These are phyloP conservation scores for Megalopta genalis DNA, from an alignment of 1,140 invertebrate genomes.

Conservation along the genomic window DNA sequence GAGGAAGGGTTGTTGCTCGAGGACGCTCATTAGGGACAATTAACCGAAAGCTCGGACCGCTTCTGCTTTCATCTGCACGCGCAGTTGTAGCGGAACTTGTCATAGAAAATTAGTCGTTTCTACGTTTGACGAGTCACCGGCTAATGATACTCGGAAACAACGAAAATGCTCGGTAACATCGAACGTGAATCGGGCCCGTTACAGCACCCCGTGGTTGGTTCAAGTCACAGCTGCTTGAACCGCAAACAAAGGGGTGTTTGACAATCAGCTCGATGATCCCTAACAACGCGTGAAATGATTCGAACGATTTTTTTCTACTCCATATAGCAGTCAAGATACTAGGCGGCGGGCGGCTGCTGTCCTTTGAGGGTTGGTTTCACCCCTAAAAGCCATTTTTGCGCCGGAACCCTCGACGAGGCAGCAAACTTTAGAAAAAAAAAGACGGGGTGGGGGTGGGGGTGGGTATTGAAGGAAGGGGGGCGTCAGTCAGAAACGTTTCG, in stretches of 20 bases:
- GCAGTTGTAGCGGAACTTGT: too few relatives aligned
- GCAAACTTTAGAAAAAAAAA: background rate
- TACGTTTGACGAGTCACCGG: too few relatives aligned
- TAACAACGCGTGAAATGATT: background rate
- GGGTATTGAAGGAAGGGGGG: background rate
- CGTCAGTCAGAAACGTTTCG: background rate
- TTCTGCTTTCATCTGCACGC: too few relatives aligned
- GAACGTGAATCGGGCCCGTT: too few relatives aligned
- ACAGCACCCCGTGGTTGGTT: too few relatives aligned
- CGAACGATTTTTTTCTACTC: background rate
- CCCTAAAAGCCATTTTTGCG: background rate
- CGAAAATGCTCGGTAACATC: too few relatives aligned
- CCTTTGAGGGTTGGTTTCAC: background rate
- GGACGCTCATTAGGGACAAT: slow-evolving; percentile 35
- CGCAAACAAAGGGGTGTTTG: too few relatives aligned
- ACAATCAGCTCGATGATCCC: too few relatives aligned
- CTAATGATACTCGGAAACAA: too few relatives aligned
- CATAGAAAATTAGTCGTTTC: too few relatives aligned
- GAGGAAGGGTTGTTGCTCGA: slow-evolving; percentile 25
- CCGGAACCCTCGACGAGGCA: background rate
- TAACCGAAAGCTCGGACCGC: slow-evolving; percentile 26
- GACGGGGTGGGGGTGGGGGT: background rate
- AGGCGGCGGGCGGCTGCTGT: background rate
- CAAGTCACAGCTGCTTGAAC: too few relatives aligned
- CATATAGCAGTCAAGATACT: background rate